These are phyloP conservation scores for Rhipidura dahli DNA, from an alignment of 2,113 vertebrate genomes.

Conservation along the genomic window DNA sequence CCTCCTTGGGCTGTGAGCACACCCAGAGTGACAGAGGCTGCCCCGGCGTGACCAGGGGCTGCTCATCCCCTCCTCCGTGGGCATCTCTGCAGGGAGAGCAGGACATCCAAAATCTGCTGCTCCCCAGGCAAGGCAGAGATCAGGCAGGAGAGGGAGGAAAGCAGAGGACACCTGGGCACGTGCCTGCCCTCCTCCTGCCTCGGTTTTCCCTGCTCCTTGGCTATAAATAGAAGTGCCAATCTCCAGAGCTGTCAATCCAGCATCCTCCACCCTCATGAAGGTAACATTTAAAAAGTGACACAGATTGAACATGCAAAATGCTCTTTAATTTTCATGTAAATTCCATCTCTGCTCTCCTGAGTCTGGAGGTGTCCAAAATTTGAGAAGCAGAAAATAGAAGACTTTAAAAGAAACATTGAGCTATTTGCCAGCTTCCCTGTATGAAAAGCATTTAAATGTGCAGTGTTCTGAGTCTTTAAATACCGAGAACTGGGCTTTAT, in stretches of 20 bases:
- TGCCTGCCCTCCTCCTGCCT: neutral
- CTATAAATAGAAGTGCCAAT: neutral
- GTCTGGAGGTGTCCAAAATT: constrained; percentile 54
- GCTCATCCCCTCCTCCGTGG: neutral
- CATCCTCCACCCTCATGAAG: constrained; percentile 1
- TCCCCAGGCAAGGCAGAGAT: neutral
- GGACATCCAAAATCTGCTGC: neutral
- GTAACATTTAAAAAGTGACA: constrained; percentile 19
- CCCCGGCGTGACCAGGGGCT: neutral
- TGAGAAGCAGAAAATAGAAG: constrained; percentile 54
- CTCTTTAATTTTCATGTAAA: constrained; percentile 60
- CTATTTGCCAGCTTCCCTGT: constrained; percentile 1
- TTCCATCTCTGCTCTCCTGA: constrained; percentile 39
- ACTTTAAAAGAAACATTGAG: neutral
- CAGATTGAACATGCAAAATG: constrained; percentile 9
- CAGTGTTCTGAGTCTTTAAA: constrained; percentile 10
- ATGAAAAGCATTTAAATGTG: constrained; percentile 17
- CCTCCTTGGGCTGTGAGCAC: neutral
- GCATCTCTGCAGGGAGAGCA: neutral
- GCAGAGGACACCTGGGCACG: neutral
- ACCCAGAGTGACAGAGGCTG: neutral
- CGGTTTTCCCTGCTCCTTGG: neutral
- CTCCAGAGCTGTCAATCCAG: neutral
- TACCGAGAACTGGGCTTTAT: neutral
- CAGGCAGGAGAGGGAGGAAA: neutral